phyloP scores from a whole-genome alignment of 2,888 invertebrate species.

The Oasisia sp. region DNA sequence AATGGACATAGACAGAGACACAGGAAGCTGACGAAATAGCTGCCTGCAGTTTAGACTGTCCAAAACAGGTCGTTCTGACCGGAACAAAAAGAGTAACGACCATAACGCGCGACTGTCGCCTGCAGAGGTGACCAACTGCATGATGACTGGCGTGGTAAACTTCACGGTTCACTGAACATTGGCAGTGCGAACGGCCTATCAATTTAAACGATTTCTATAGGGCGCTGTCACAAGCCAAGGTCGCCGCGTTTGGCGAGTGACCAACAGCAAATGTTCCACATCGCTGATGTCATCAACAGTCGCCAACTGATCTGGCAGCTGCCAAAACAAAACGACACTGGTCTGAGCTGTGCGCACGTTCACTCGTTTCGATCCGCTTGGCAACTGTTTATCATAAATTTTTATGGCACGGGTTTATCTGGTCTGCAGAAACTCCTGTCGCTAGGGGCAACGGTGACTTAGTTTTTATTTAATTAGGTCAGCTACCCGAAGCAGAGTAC shows the following conservation, averaged over 20 bases:
- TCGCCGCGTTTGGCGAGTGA: not conserved
- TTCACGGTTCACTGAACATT: not conserved
- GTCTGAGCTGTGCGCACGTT: not conserved
- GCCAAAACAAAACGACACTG: not conserved
- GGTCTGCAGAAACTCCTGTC: not conserved
- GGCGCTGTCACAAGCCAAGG: conserved; percentile 8
- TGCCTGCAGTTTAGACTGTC: not conserved
- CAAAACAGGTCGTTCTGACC: not conserved
- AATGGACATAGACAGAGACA: not conserved
- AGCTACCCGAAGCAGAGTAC: not conserved
- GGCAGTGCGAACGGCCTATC: not conserved
- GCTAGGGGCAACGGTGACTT: not conserved
- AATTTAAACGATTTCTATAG: not conserved
- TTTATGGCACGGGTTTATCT: not conserved
- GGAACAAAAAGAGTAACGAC: not conserved
- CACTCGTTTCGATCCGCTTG: not conserved
- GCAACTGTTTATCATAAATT: not conserved
- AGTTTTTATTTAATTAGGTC: not conserved
- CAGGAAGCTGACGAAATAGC: not conserved
- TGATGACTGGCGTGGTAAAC: not conserved
- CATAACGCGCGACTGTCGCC: not conserved
- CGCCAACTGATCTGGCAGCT: not conserved
- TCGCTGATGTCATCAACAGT: not conserved
- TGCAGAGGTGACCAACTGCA: not conserved
- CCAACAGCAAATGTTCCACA: not conserved